Conservation (phyloP, 2,888 invertebrate genomes). For the Drosophila mettleri region DNA sequence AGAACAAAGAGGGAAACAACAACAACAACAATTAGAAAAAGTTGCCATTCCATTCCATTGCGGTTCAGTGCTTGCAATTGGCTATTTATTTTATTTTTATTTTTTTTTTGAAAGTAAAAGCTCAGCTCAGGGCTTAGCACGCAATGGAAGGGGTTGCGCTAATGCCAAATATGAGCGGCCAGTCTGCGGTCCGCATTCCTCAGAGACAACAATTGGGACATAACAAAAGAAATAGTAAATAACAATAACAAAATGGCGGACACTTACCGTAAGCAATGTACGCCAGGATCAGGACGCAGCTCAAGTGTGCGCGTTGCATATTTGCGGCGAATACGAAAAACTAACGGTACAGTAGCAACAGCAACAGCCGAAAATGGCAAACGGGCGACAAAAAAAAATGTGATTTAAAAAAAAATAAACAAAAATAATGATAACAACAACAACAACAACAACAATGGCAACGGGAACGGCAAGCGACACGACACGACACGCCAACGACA, state of each 20-base stretch:
- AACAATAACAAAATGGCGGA: conserved; percentile 7
- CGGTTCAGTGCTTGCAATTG: conserved; percentile 30
- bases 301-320: conserved; percentile 68
- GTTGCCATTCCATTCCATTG: conserved; percentile 9
- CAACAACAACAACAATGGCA: conserved; percentile 11
- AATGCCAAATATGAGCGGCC: conserved; percentile 24
- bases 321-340: conserved; percentile 23
- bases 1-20: conserved; percentile 43
- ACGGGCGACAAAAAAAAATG: conserved; percentile 12
- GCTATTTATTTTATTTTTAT: conserved; percentile 31
- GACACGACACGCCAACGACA: too few relatives aligned
- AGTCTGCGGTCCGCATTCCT: not conserved
- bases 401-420: conserved; percentile 2
- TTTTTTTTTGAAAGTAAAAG: conserved; percentile 74
- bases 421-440: conserved; percentile 16
- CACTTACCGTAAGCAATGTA: conserved; percentile 74
- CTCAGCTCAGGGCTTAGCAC: conserved; percentile 35
- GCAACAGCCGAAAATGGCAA: conserved; percentile 23
- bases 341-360: conserved; percentile 13
- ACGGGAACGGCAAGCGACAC: conserved; percentile 3
- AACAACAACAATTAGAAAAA: conserved; percentile 5
- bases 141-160: conserved; percentile 62
- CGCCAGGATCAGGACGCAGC: conserved; percentile 70
- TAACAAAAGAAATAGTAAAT: not conserved
- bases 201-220: not conserved